A percentile compares a stretch with the other conserved stretches of the same genome.
Conservation (phyloP, 2,113 vertebrate species). For the Trochalopteron elliotii region DNA sequence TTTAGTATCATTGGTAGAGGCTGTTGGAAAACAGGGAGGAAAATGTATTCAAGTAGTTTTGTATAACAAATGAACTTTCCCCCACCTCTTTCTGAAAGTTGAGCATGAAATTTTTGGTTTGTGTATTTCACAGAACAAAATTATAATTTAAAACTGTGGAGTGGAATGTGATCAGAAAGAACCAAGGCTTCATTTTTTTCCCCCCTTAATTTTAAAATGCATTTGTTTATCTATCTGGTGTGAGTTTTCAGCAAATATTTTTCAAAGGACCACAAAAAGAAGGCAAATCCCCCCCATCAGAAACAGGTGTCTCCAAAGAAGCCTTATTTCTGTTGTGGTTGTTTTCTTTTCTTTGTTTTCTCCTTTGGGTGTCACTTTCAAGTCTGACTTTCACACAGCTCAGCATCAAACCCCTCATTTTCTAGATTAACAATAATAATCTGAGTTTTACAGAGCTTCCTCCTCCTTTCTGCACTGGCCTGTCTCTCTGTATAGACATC, state of each 20-base stretch:
- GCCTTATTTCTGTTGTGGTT: not conserved
- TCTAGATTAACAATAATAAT: not conserved
- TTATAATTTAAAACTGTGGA: not conserved
- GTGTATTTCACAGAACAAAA: not conserved
- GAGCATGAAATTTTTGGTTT: not conserved
- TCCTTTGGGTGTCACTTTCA: not conserved
- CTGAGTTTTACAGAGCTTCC: not conserved
- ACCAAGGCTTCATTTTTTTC: not conserved
- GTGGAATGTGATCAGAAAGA: not conserved
- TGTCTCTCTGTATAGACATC: not conserved
- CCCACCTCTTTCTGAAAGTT: not conserved
- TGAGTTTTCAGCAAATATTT: not conserved
- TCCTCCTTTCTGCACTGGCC: not conserved
- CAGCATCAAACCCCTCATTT: not conserved
- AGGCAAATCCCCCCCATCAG: rapidly evolving
- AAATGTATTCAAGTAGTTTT: not conserved
- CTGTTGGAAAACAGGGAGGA: not conserved
- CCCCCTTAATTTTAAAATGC: not conserved
- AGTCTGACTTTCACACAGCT: not conserved
- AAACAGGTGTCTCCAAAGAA: not conserved
- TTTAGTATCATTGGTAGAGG: not conserved
- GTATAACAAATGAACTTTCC: not conserved
- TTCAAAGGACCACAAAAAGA: not conserved
- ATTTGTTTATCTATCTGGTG: not conserved
- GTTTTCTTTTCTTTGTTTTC: not conserved